Evolutionary conservation across 1,140 invertebrate species (phyloP), one percentile per base, ranked within the genome.

Genomic region (Drosophila pallidifrons): DNA sequence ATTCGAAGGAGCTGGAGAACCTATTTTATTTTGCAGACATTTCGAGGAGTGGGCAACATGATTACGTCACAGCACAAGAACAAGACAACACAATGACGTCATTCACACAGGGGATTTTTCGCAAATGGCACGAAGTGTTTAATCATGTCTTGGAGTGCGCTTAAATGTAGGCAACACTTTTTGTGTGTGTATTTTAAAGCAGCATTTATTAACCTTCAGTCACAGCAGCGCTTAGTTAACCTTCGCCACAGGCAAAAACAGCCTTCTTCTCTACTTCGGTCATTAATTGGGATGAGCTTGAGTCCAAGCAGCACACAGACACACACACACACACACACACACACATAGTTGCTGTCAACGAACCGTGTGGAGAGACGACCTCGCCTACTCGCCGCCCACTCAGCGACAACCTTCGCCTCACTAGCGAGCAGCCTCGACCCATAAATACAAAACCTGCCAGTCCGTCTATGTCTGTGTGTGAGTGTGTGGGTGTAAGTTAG

Each of bases 401-500:
- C 54, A 54, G 63, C 55, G 64, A 35, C 74, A 77, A 69, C 83
- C 83, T 83, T 83, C 80, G 73, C 67, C 75, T 64, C 66, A 71
- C 75, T 46, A 82, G 75, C 82, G 58, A 68, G 77, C 72, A 88
- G 83, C 83, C 83, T 88, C 83, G 83, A 88, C 83, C 83, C 83
- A 88, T 89, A 88, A 88, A 88, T 81, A 78, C 74, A 70, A 71
- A 75, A 57, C 55, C 60, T 64, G 59, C 55, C 54, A 52, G 38
- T 45, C 68, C 55, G 55, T 38, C 51, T 15, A 63, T 45, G 63
- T 55, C 38, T 57, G 15, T 54, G 16, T 65, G 15, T 28, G 57
- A n/a, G n/a, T 49, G 49, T 16, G 20, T 54, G 15, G 15, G 15
- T 28, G 55, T 49, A 45, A 16, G 20, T 59, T 20, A 10, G 11